Conservation (phyloP, 2,113 vertebrate genomes). For the Caretta caretta region DNA sequence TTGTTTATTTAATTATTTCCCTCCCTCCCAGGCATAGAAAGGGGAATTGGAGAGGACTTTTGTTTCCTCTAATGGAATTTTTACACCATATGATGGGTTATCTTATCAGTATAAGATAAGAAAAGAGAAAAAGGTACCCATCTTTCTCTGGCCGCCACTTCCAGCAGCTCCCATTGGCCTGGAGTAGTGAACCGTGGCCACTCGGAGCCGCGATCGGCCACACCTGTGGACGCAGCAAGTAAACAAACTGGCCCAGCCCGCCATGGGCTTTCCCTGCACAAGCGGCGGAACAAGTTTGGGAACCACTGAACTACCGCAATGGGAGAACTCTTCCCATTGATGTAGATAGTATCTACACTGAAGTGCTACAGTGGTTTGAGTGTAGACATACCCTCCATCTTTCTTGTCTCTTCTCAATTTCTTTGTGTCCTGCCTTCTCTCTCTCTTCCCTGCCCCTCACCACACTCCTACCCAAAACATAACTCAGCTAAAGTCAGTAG, state of each 20-base stretch:
- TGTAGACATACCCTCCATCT: background rate
- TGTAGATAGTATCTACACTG: background rate
- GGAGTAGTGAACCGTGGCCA: too few relatives aligned
- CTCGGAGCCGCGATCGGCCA: too few relatives aligned
- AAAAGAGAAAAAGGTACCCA: background rate
- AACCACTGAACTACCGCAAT: background rate
- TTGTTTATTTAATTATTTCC: background rate
- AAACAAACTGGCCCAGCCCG: too few relatives aligned
- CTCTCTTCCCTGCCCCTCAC: background rate
- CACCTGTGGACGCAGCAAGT: too few relatives aligned
- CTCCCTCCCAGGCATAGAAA: background rate
- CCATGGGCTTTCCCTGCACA: too few relatives aligned
- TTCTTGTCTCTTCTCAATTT: background rate
- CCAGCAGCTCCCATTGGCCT: too few relatives aligned
- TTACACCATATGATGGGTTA: background rate
- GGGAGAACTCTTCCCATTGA: background rate
- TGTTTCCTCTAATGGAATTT: background rate
- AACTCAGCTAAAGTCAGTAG: background rate
- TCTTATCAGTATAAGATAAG: background rate
- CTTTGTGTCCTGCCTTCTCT: background rate
- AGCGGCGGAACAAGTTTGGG: too few relatives aligned
- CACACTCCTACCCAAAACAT: too few relatives aligned
- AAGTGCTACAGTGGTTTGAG: background rate
- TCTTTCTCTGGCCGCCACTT: background rate
- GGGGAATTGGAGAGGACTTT: rapidly evolving